Evolutionary conservation across 2,113 vertebrate genomes (phyloP).

Genomic region (Trogon melanurus): DNA sequence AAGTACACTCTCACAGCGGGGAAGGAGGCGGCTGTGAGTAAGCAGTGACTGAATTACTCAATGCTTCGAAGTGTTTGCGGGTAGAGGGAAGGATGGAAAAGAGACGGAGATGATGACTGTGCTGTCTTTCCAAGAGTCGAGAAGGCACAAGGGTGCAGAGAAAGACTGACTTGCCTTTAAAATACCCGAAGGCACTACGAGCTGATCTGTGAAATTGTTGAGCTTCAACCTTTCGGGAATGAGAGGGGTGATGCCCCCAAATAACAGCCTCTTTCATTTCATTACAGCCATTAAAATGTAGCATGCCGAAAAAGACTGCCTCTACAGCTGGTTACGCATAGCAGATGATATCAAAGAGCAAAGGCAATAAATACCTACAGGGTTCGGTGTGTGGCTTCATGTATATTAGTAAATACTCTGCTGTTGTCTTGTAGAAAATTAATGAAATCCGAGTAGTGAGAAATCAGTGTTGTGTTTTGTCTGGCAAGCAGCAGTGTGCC

Average conservation of each 20-base stretch:
- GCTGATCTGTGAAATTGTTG: background rate
- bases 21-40: background rate
- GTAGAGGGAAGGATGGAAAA: background rate
- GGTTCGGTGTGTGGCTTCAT: background rate
- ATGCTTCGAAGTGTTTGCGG: background rate
- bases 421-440: background rate
- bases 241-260: background rate
- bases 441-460: background rate
- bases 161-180: background rate
- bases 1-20: fast-evolving
- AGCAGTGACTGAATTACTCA: background rate
- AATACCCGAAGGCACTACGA: background rate
- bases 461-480: background rate
- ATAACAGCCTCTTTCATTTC: background rate
- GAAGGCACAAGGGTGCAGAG: background rate
- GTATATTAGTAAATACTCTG: background rate
- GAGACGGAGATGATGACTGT: background rate
- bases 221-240: background rate
- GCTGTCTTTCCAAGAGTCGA: background rate
- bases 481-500: background rate
- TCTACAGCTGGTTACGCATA: background rate
- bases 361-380: background rate
- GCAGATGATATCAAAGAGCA: background rate
- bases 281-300: background rate
- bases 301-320: background rate